Evolutionary conservation across 2,888 invertebrate species (phyloP), one percentile per base, ranked within the genome.

Genomic region (Lottia gigantea): DNA sequence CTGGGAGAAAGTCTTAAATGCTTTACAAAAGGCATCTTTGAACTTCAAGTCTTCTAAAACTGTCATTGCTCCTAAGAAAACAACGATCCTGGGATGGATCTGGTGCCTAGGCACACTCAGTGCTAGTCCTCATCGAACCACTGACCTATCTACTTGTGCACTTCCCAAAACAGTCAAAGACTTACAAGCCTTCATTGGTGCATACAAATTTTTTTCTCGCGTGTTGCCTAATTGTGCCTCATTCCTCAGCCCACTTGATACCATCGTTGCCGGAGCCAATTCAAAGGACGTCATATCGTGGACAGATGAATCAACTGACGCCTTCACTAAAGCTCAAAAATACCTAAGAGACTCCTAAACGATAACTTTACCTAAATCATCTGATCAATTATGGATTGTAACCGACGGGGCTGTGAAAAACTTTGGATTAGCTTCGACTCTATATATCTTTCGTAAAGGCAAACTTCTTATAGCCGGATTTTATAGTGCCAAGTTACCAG

Each of bases 1-100:
- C 81, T 75, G 70, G 70, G 23, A 25, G 7, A 26, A 65, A n/a
- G 64, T 75, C 12, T 46, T 76, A 16, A 25, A 64, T 15, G 72
- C 71, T 14, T 47, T 76, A 19, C 46, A 69, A 4, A 26, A 61
- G 19, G 49, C 49, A 0, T 19, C 16, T 6, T 14, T 49, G 6
- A 49, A 19, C 19, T 15, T 49, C n/a, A 49, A 49, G 1, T 16
- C 49, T 49, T 49, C 49, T 16, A 49, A 49, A 15, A 49, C 49
- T 49, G 49, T 49, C 6, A 49, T 49, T 15, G 49, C 49, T 14
- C 49, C 49, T 49, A 16, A 49, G 16, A 49, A 49, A 49, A 49
- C 49, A n/a, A 19, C 19, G 12, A 49, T 49, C 16, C 49, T 49
- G 16, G 49, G 49, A 6, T 49, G 49, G 49, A 49, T 49, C 19